Conservation (phyloP, 2,113 vertebrate species). For the Manacus vitellinus region DNA sequence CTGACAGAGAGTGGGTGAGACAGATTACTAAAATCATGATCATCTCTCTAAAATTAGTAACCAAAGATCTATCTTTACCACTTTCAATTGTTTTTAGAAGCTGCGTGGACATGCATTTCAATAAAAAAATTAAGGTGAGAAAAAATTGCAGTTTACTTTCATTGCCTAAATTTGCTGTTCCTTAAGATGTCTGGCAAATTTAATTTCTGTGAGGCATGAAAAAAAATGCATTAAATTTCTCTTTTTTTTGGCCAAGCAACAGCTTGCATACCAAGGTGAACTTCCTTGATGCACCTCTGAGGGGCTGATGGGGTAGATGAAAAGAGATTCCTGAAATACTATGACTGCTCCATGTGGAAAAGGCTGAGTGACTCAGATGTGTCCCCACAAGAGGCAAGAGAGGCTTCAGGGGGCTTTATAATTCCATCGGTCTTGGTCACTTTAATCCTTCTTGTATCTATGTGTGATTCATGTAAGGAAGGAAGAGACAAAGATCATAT, state of each 20-base stretch:
- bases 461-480: not conserved
- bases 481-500: not conserved
- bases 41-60: conserved; percentile 60
- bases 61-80: conserved; percentile 25
- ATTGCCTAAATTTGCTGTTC: conserved; percentile 32
- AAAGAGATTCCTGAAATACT: not conserved
- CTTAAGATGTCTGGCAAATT: conserved; percentile 48
- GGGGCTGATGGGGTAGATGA: not conserved
- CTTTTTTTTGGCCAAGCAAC: not conserved
- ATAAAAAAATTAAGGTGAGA: conserved; percentile 41
- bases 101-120: not conserved
- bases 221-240: not conserved
- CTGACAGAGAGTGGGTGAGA: conserved; percentile 31
- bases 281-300: not conserved
- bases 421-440: not conserved
- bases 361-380: not conserved
- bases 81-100: conserved; percentile 57
- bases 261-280: not conserved
- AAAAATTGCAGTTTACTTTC: conserved; percentile 43
- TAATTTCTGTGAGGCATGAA: conserved; percentile 19
- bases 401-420: not conserved
- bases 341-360: not conserved
- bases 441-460: not conserved
- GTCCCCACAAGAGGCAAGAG: not conserved
- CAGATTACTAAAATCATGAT: conserved; percentile 52